A percentile compares a stretch with the other conserved stretches of the same genome.
phyloP scores from a whole-genome alignment of 2,113 vertebrate species.

The Falcunculus frontatus region DNA sequence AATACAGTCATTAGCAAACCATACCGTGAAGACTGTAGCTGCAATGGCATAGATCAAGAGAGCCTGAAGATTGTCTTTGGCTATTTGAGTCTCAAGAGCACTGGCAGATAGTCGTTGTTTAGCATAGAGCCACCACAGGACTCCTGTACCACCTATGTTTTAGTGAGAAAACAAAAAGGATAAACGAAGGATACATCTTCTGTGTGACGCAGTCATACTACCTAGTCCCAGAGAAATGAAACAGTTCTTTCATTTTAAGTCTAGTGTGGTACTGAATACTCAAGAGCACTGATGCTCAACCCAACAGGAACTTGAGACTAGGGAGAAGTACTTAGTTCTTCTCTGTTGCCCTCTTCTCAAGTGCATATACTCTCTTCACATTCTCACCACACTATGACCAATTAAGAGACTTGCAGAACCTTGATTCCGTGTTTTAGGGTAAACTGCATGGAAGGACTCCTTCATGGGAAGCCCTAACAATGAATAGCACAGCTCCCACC shows the following conservation, averaged over 20 bases:
- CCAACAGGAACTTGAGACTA: background rate
- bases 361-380: background rate
- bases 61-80: slow-evolving; percentile 83
- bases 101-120: slow-evolving; percentile 81
- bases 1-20: background rate
- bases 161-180: background rate
- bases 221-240: background rate
- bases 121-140: slow-evolving; percentile 96
- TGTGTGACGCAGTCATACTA: background rate
- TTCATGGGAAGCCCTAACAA: background rate
- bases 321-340: background rate
- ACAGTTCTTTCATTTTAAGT: background rate
- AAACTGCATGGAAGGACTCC: background rate
- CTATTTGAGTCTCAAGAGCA: slow-evolving; percentile 73
- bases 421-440: background rate
- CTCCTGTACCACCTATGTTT: slow-evolving; percentile 85
- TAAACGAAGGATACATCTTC: background rate
- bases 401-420: background rate
- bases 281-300: background rate
- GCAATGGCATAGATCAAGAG: slow-evolving; percentile 91
- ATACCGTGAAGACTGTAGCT: slow-evolving; percentile 91
- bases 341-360: background rate
- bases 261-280: background rate
- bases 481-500: background rate
- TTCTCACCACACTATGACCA: background rate